Evolutionary conservation across 1,140 invertebrate species (phyloP), one percentile per base, ranked within the genome.

Genomic region (Cyclina sinensis): DNA sequence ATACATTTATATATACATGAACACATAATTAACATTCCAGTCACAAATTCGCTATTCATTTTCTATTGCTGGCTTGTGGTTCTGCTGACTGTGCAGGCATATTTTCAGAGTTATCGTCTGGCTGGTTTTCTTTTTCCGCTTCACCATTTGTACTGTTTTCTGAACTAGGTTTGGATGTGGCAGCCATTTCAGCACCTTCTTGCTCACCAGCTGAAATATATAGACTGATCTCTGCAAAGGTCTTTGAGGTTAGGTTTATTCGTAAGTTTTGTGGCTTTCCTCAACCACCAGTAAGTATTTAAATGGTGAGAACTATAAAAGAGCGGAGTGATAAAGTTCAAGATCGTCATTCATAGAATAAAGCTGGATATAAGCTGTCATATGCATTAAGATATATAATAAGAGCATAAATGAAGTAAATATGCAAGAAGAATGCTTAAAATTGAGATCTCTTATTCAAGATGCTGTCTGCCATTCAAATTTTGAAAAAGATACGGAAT

Each of bases 11-110:
- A n/a, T n/a, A n/a, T n/a, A n/a, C n/a, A 43, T 43, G 43, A 43
- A 43, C 43, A 62, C 57, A 62, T 27, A 70, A 27, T 70, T 21
- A 70, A 70, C 65, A 70, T 70, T 70, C 65, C 65, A 39, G 14
- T 39, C 14, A 11, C 65, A 37, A 70, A 3, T 16, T n/a, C 35
- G 11, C 43, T 80, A 81, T 81, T 81, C 79, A 65, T 81, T 81
- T 65, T 81, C 79, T n/a, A 81, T 81, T 16, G 79, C 51, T 5
- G 79, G 79, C n/a, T 81, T n/a, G 79, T 27, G 79, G 24, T 39
- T 81, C 79, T 16, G 21, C 0, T 1, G 43, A 11, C 30, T 54
- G 35, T 48, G n/a, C 24, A n/a, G n/a, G 24, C 48, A 27, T 78
- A 27, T 35, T 48, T 78, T 54, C 73, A 21, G 32, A 30, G 0